Evolutionary conservation across 2,888 invertebrate genomes (phyloP).

Genomic region (Automeris io): DNA sequence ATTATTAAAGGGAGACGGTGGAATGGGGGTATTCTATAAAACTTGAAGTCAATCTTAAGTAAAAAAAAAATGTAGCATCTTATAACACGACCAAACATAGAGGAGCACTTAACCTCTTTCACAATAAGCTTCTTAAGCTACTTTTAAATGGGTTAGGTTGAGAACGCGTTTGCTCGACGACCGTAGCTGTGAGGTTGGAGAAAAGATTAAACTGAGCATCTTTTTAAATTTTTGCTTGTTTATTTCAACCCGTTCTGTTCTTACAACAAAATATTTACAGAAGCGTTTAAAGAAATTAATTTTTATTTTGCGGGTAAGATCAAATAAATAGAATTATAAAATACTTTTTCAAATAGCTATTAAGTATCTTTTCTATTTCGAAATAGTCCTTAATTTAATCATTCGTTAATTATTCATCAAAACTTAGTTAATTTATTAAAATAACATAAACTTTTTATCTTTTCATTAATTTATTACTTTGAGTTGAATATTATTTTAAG

Average conservation of each 20-base stretch:
- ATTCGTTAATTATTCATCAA: too few species aligned
- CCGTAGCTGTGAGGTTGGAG: conserved; percentile 2
- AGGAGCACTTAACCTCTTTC: conserved; percentile 38
- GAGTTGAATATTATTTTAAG: too few species aligned
- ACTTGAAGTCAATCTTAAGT: background rate
- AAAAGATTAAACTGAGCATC: background rate
- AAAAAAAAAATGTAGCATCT: conserved; percentile 6
- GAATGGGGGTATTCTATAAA: too few species aligned
- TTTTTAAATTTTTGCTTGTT: background rate
- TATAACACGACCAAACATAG: conserved; percentile 22
- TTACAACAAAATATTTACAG: background rate
- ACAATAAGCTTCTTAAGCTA: conserved; percentile 31
- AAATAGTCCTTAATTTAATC: too few species aligned
- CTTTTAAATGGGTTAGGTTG: conserved; percentile 36
- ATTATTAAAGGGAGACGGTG: too few species aligned
- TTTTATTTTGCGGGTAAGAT: background rate
- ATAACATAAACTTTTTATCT: too few species aligned
- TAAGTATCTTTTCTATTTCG: too few species aligned
- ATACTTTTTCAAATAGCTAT: too few species aligned
- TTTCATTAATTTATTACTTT: too few species aligned
- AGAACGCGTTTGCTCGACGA: conserved; percentile 10
- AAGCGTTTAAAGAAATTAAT: background rate
- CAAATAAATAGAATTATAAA: too few species aligned
- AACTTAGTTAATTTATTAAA: too few species aligned
- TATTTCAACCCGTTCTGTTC: background rate